Evolutionary conservation across 2,113 vertebrate species (phyloP).

Genomic region (Oryzias celebensis): DNA sequence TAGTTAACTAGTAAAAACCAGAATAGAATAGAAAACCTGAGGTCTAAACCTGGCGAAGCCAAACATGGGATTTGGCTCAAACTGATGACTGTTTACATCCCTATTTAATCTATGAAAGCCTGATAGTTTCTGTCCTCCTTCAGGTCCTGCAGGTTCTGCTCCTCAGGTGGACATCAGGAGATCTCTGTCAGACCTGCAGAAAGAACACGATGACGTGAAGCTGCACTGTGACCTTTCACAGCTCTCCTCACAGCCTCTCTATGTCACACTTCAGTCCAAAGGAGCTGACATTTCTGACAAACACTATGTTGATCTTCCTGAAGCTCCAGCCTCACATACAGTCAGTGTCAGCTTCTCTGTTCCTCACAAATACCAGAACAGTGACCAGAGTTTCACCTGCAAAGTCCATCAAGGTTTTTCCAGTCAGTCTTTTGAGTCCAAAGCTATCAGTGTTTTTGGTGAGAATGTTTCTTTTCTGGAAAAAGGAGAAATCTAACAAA

Average conservation of each 20-base stretch:
- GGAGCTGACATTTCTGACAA: not conserved
- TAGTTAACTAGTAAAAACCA: no score
- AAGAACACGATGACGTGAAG: constrained; percentile 12
- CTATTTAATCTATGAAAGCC: no score
- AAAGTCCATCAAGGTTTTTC: constrained; percentile 41
- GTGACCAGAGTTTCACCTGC: constrained; percentile 19
- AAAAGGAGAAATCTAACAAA: no score
- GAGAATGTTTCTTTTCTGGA: no score
- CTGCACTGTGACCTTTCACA: constrained; percentile 58
- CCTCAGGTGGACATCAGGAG: constrained; percentile 64
- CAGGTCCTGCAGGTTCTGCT: constrained; percentile 14
- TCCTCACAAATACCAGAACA: fast-evolving
- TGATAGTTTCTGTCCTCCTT: not conserved
- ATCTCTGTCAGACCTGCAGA: constrained; percentile 36
- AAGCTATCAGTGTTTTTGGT: not conserved
- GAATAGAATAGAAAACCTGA: no score
- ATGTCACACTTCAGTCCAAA: constrained; percentile 47
- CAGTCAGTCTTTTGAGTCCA: not conserved
- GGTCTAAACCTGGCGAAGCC: no score
- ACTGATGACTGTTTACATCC: no score
- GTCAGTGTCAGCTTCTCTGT: constrained; percentile 39
- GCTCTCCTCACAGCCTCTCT: constrained; percentile 48
- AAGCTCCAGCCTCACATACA: constrained; percentile 24
- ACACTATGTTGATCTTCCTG: constrained; percentile 36
- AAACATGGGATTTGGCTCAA: no score